A percentile compares a stretch with the other conserved stretches of the same genome.
These are phyloP conservation scores for Henricia sp. DNA, from an alignment of 53 echinoderm and acorn worm species.

Conservation along the genomic window DNA sequence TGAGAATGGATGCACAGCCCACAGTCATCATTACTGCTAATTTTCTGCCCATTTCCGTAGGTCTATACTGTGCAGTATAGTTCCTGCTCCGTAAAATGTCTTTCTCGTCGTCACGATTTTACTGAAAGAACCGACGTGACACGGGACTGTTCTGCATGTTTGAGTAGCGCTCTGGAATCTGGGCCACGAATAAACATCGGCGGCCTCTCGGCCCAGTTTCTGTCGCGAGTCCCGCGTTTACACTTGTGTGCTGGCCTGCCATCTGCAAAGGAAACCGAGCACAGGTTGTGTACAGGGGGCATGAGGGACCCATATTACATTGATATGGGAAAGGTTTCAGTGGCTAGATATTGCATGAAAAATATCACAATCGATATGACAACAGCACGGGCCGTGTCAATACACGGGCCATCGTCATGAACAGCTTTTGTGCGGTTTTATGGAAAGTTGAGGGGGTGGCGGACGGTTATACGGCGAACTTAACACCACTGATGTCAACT, in stretches of 20 bases:
- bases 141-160: conserved; percentile 19
- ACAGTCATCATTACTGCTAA: conserved; percentile 37
- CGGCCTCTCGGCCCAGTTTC: conserved; percentile 61
- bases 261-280: conserved; percentile 17
- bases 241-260: conserved; percentile 49
- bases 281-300: not conserved
- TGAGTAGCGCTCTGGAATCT: conserved; percentile 57
- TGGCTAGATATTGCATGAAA: conserved; percentile 59
- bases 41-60: conserved; percentile 56
- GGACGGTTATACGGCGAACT: conserved; percentile 1
- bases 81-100: conserved; percentile 10
- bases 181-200: conserved; percentile 56
- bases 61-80: too few relatives aligned
- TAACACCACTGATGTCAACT: conserved; percentile 23
- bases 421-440: conserved; percentile 25
- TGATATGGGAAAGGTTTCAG: conserved; percentile 45
- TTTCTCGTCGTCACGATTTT: not conserved
- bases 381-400: conserved; percentile 48
- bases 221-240: conserved; percentile 7
- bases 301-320: conserved; percentile 27
- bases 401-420: conserved; percentile 7
- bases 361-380: conserved; percentile 62
- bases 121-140: conserved; percentile 26
- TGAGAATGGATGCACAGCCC: not conserved
- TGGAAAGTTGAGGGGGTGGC: not conserved